phyloP scores from a whole-genome alignment of 1,140 invertebrate genomes.

The Drosophila saltans region DNA sequence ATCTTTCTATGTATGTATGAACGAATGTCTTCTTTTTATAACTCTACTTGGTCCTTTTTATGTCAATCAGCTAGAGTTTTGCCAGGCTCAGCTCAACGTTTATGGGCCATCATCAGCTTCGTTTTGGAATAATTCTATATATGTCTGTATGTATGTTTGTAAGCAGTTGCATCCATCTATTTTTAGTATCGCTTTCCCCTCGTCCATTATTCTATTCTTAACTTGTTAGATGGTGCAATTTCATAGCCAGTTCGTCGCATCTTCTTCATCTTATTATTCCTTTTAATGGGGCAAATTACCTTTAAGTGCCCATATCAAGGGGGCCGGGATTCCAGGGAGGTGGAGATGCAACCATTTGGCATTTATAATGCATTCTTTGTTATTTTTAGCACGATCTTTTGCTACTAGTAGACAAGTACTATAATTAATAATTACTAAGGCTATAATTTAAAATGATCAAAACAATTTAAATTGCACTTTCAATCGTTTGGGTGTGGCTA shows the following conservation, averaged over 20 bases:
- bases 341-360: constrained; percentile 27
- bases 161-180: constrained; percentile 60
- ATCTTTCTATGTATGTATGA: constrained; percentile 20
- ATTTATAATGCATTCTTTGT: constrained; percentile 67
- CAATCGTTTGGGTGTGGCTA: constrained; percentile 16
- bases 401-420: constrained; percentile 45
- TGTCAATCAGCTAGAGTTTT: constrained; percentile 66
- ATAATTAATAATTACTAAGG: constrained; percentile 49
- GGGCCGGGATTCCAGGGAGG: neutral
- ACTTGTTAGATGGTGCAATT: constrained; percentile 70
- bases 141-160: neutral
- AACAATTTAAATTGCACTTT: constrained; percentile 8
- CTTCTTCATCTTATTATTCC: constrained; percentile 45
- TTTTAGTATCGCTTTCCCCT: constrained; percentile 66
- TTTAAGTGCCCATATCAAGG: constrained; percentile 61
- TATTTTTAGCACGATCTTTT: constrained; percentile 77
- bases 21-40: constrained; percentile 49
- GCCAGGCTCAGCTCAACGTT: constrained; percentile 54
- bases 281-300: constrained; percentile 77
- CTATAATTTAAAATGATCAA: constrained; percentile 14
- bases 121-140: constrained; percentile 3
- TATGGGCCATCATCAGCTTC: constrained; percentile 69
- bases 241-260: constrained; percentile 17
- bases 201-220: constrained; percentile 70
- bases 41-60: constrained; percentile 74